Base-by-base conservation (phyloP, 1,140 invertebrate species). In the Hormaphis cornu region DNA sequence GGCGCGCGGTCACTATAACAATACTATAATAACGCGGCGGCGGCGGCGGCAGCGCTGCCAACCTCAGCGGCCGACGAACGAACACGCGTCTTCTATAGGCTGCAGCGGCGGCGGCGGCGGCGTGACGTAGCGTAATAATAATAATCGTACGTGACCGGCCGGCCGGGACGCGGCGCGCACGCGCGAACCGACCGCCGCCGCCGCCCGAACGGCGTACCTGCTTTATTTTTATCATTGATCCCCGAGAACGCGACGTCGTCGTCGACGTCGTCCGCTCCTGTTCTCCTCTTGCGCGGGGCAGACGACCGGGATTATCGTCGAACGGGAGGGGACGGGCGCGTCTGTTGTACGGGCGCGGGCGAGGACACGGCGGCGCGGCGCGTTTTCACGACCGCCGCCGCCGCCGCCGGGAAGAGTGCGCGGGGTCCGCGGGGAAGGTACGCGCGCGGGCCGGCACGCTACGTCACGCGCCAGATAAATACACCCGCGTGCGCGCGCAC, bases 141-240 rank as follows among this genome's bases (percentile, higher is more conserved):
- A 10, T 20, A 3, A 4, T 10, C 61, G 44, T 66, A 66, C 61
- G 61, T 37, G 44, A 50, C 28, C 28, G 44, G 33, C 24, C 37
- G 9, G 14, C 40, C 37, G 10, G 58, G 18, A 22, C 7, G n/a
- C 42, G 42, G 42, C 18, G 28, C 58, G 37, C 35, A 22, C 56
- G 10, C n/a, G 14, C 37, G 22, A 33, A 1, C 5, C 22, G 35
- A 50, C 46, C 16, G n/a, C n/a, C 24, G 40, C 24, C 18, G 18
- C 14, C 20, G 58, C 46, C n/a, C n/a, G 42, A 42, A 46, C 14
- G 59, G 20, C 1, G 59, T 63, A 46, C 48, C n/a, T n/a, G n/a
- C n/a, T 48, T 66, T 66, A 66, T 66, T 66, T 66, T 66, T 66
- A 66, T 66, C 61, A 66, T 66, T 66, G 61, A 66, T 66, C 61